A percentile compares a stretch with the other conserved stretches of the same genome.
These are phyloP conservation scores for Osmoderma eremita DNA, from an alignment of 2,888 invertebrate genomes.

Conservation along the genomic window DNA sequence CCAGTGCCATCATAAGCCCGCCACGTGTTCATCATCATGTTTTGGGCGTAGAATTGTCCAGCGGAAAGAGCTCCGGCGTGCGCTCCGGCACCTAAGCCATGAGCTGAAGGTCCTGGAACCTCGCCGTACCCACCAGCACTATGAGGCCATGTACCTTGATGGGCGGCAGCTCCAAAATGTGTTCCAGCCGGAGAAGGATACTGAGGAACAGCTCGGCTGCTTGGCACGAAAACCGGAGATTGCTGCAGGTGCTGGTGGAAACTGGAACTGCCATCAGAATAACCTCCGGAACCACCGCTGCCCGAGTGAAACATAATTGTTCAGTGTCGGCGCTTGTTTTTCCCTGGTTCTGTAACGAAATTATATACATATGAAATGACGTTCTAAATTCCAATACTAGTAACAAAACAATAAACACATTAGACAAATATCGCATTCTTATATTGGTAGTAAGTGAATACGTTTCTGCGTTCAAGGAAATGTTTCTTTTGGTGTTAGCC, in stretches of 20 bases:
- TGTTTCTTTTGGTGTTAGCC: too few species aligned
- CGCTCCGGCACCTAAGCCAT: slow-evolving; percentile 62
- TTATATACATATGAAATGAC: background rate
- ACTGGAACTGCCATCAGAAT: slow-evolving; percentile 58
- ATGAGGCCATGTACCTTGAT: slow-evolving; percentile 57
- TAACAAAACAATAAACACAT: too few species aligned
- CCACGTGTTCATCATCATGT: slow-evolving; percentile 81
- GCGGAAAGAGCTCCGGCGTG: slow-evolving; percentile 66
- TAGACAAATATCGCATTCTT: too few species aligned
- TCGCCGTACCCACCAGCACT: slow-evolving; percentile 61
- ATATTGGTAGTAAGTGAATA: too few species aligned
- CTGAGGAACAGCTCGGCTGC: slow-evolving; percentile 69
- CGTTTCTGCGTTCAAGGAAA: background rate
- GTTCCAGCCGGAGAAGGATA: slow-evolving; percentile 63
- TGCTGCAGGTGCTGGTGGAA: slow-evolving; percentile 65
- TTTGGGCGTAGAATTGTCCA: slow-evolving; percentile 81
- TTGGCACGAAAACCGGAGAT: slow-evolving; percentile 76
- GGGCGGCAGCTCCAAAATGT: slow-evolving; percentile 56
- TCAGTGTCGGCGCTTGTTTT: background rate
- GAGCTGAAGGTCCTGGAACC: slow-evolving; percentile 62
- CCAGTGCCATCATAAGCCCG: slow-evolving; percentile 78
- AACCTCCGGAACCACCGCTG: slow-evolving; percentile 56
- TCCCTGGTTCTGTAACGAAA: slow-evolving; percentile 11
- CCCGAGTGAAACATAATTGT: slow-evolving; percentile 61
- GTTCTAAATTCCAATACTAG: background rate